A percentile compares a stretch with the other conserved stretches of the same genome.
These are phyloP conservation scores for Trimorus sp. DNA, from an alignment of 2,888 invertebrate genomes.

Conservation along the genomic window DNA sequence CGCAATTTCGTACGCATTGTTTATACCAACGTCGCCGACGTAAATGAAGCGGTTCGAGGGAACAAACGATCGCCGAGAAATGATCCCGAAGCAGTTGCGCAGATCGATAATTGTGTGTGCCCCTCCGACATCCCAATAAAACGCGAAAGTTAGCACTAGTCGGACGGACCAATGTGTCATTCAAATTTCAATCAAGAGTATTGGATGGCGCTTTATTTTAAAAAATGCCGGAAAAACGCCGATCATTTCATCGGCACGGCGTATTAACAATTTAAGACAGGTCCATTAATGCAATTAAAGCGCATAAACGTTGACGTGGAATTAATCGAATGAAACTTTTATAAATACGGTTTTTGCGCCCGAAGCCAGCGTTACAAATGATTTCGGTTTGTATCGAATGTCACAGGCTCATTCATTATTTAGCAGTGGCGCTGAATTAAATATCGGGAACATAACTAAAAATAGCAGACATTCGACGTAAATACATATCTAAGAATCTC, in stretches of 20 bases:
- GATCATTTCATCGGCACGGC: conserved; percentile 15
- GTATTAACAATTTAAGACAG: conserved; percentile 42
- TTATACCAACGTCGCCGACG: too few species aligned
- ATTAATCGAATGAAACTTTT: conserved; percentile 23
- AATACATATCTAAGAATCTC: conserved; percentile 63
- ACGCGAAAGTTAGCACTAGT: not conserved
- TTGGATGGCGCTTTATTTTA: conserved; percentile 23
- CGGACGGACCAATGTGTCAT: not conserved
- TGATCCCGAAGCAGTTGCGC: not conserved
- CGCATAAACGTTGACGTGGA: conserved; percentile 21
- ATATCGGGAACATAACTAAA: conserved; percentile 41
- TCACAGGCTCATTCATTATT: conserved; percentile 46
- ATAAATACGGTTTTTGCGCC: conserved; percentile 31
- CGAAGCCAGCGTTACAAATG: not conserved
- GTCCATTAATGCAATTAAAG: conserved; percentile 27
- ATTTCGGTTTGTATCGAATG: conserved; percentile 35
- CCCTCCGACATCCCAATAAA: not conserved
- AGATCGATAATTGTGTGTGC: not conserved
- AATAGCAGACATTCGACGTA: conserved; percentile 50
- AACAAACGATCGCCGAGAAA: too few species aligned
- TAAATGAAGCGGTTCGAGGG: too few species aligned
- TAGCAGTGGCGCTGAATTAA: conserved; percentile 36
- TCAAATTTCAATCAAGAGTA: conserved; percentile 27
- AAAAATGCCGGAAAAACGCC: conserved; percentile 20
- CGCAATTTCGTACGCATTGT: too few species aligned